phyloP scores from a whole-genome alignment of 2,113 vertebrate genomes.

The Calonectris borealis region DNA sequence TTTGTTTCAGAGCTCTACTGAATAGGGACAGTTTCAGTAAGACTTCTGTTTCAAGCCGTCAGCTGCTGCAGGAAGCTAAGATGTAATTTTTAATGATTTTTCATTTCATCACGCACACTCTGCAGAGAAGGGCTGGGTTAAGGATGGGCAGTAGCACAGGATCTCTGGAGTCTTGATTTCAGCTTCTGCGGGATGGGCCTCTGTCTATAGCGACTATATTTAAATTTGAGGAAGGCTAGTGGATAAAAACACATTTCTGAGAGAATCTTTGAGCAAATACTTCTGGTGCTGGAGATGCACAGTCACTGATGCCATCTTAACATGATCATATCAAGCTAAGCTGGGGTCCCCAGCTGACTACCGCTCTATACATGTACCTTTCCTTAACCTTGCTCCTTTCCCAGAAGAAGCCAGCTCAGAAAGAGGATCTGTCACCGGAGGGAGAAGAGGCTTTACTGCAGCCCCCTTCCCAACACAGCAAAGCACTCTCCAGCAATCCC shows the following conservation, averaged over 20 bases:
- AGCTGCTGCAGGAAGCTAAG: neutral
- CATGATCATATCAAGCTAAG: neutral
- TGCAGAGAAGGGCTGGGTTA: neutral
- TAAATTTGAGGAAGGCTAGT: neutral
- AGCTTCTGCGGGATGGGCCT: neutral
- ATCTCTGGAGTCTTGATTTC: neutral
- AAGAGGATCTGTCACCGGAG: neutral
- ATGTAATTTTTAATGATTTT: neutral
- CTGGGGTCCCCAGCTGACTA: neutral
- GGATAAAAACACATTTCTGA: neutral
- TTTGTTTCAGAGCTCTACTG: neutral
- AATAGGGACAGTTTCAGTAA: neutral
- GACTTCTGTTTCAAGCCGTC: neutral
- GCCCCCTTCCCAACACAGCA: neutral
- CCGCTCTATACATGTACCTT: accelerated
- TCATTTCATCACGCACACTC: neutral
- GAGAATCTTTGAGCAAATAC: neutral
- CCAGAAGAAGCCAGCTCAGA: neutral
- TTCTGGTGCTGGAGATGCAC: neutral
- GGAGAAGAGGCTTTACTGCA: neutral
- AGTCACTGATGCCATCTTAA: neutral
- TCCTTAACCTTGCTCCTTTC: neutral
- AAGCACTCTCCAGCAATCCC: neutral
- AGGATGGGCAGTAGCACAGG: neutral
- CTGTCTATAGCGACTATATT: neutral